Conservation (phyloP, 2,888 invertebrate species). For the Mechanitis mazaeus region DNA sequence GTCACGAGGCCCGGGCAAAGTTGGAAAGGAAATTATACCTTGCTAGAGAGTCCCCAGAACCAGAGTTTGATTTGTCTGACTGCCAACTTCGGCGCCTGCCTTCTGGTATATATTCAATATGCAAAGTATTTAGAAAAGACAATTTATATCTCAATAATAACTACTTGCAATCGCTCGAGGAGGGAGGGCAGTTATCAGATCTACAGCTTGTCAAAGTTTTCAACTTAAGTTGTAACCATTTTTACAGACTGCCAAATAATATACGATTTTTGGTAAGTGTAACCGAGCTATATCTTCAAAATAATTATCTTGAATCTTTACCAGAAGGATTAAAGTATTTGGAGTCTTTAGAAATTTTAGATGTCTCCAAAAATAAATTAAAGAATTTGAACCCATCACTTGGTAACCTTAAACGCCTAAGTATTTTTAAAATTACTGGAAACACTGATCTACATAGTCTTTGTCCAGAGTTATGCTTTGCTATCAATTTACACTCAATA, state of each 20-base stretch:
- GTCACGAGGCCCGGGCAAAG: conserved; percentile 48
- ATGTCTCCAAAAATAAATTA: conserved; percentile 83
- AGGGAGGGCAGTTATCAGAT: conserved; percentile 84
- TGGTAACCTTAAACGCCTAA: conserved; percentile 79
- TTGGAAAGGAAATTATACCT: conserved; percentile 68
- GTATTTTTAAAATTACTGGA: conserved; percentile 76
- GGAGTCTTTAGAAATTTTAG: conserved; percentile 79
- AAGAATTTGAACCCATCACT: conserved; percentile 79
- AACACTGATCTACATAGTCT: conserved; percentile 78
- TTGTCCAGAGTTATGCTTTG: conserved; percentile 80
- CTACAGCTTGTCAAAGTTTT: conserved; percentile 80
- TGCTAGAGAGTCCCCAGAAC: conserved; percentile 85
- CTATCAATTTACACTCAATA: conserved; percentile 78
- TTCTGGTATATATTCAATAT: conserved; percentile 85
- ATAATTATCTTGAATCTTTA: conserved; percentile 82
- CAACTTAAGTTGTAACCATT: conserved; percentile 81
- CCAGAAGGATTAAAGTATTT: conserved; percentile 82
- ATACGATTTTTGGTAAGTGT: conserved; percentile 81
- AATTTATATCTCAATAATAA: conserved; percentile 81
- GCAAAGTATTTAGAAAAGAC: conserved; percentile 89
- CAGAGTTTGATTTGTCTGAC: conserved; percentile 86
- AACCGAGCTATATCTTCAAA: conserved; percentile 83
- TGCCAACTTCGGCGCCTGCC: conserved; percentile 86
- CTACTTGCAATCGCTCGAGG: conserved; percentile 80
- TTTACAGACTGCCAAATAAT: conserved; percentile 79